Percentiles rank a stretch among this genome's conserved stretches.
phyloP scores from a whole-genome alignment of 2,888 invertebrate genomes.

The Amphiduros pacificus region DNA sequence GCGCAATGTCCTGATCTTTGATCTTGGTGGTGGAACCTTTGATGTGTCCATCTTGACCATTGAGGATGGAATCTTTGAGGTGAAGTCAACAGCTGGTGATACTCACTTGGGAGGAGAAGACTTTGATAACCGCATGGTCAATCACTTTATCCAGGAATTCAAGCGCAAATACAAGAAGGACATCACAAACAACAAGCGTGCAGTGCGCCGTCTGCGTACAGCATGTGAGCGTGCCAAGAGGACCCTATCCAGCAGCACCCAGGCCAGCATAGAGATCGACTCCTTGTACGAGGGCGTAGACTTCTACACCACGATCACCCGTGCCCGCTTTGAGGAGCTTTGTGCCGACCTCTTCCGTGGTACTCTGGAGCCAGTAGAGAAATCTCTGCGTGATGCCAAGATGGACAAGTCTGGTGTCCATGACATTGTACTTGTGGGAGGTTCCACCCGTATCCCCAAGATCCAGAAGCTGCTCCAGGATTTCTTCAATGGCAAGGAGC shows the following conservation, averaged over 20 bases:
- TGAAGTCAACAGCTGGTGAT: slow-evolving; percentile 94
- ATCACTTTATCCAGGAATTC: slow-evolving; percentile 58
- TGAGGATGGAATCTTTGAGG: slow-evolving; percentile 92
- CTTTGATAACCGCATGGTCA: slow-evolving; percentile 50
- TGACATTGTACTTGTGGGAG: slow-evolving; percentile 76
- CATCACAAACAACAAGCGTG: slow-evolving; percentile 75
- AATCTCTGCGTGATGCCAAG: slow-evolving; percentile 92
- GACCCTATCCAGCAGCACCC: slow-evolving; percentile 65
- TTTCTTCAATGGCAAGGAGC: slow-evolving; percentile 60
- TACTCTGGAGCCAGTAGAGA: slow-evolving; percentile 96
- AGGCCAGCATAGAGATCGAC: slow-evolving; percentile 83
- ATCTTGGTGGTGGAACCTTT: slow-evolving; percentile 85
- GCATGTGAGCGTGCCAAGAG: slow-evolving; percentile 76
- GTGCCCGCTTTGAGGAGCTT: slow-evolving; percentile 95
- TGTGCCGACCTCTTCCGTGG: slow-evolving; percentile 94
- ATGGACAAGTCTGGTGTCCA: slow-evolving; percentile 75
- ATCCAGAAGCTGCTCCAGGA: slow-evolving; percentile 91
- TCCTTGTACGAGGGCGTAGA: slow-evolving; percentile 93
- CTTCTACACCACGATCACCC: slow-evolving; percentile 93
- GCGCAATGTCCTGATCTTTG: slow-evolving; percentile 67
- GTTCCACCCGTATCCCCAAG: slow-evolving; percentile 96
- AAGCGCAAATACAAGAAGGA: slow-evolving; percentile 61
- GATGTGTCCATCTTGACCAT: slow-evolving; percentile 94
- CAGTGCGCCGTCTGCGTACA: slow-evolving; percentile 86
- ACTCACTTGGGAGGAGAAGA: slow-evolving; percentile 85